A percentile compares a stretch with the other conserved stretches of the same genome.
Evolutionary conservation across 2,888 invertebrate species (phyloP).

Genomic region (Dynastes grantii): DNA sequence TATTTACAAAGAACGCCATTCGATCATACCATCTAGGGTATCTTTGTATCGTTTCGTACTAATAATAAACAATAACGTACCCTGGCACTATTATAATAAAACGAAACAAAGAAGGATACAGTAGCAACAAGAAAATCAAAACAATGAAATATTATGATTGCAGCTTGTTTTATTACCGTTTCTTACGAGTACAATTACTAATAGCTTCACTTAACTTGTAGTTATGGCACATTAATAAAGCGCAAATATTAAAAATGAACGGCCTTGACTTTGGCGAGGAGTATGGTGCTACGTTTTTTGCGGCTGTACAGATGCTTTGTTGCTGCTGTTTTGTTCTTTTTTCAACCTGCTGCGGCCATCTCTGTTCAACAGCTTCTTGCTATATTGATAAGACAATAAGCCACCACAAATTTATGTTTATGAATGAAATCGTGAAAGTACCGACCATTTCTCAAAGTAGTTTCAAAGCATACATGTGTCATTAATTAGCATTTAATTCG

Average conservation of each 20-base stretch:
- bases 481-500: conserved; percentile 15
- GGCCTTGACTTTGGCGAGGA: conserved; percentile 36
- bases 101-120: neutral
- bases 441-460: conserved; percentile 14
- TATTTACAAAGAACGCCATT: too few relatives aligned
- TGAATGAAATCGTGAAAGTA: conserved; percentile 16
- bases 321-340: neutral
- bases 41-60: too few relatives aligned
- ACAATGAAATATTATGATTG: conserved; percentile 61
- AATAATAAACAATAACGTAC: too few relatives aligned
- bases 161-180: conserved; percentile 57
- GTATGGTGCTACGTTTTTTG: neutral
- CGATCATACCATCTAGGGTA: too few relatives aligned
- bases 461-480: neutral
- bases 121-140: conserved; percentile 31
- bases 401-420: conserved; percentile 25
- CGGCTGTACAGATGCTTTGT: conserved; percentile 19
- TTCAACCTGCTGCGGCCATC: neutral
- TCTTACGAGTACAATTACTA: conserved; percentile 52
- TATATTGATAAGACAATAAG: conserved; percentile 24
- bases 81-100: neutral
- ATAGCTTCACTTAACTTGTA: conserved; percentile 53
- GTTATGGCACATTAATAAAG: conserved; percentile 54
- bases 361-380: neutral
- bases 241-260: conserved; percentile 38